Percentiles rank a stretch among this genome's conserved stretches.
These are phyloP conservation scores for Novumbra hubbsi DNA, from an alignment of 2,797 vertebrate genomes.

Conservation along the genomic window DNA sequence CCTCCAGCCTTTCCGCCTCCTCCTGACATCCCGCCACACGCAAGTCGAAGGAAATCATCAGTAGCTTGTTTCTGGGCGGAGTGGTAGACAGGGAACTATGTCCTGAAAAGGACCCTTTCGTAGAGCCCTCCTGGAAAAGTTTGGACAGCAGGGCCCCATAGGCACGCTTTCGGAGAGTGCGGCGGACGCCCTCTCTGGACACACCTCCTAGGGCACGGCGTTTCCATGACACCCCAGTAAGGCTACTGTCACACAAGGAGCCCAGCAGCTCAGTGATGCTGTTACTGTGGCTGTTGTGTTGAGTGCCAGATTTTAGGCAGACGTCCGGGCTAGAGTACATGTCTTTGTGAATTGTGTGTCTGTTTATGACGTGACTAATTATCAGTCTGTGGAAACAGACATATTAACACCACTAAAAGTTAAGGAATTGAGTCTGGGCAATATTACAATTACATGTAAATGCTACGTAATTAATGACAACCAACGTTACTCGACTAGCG, in stretches of 20 bases:
- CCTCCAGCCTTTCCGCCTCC: constrained; percentile 88
- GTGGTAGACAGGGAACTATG: constrained; percentile 57
- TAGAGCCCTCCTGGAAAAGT: constrained; percentile 80
- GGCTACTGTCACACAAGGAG: constrained; percentile 84
- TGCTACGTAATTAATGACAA: too few species aligned
- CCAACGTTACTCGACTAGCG: too few species aligned
- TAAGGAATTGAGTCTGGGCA: too few species aligned
- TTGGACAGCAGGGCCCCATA: constrained; percentile 84
- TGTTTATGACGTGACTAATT: too few species aligned
- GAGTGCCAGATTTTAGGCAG: constrained; percentile 32
- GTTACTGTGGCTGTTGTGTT: constrained; percentile 40
- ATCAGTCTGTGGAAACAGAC: too few species aligned
- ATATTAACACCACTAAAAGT: too few species aligned
- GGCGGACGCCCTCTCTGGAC: constrained; percentile 75
- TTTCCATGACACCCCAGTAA: constrained; percentile 81
- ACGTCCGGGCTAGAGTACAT: constrained; percentile 49
- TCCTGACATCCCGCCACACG: constrained; percentile 81
- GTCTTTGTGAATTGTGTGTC: constrained; percentile 4
- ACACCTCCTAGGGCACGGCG: constrained; percentile 69
- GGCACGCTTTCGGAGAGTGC: constrained; percentile 76
- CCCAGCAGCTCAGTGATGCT: constrained; percentile 87
- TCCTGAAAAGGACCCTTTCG: constrained; percentile 51
- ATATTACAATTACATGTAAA: too few species aligned
- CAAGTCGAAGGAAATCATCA: constrained; percentile 94
- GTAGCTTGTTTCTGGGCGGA: constrained; percentile 85